Evolutionary conservation across 1,140 invertebrate genomes (phyloP).

Genomic region (Lepidurus packardi): DNA sequence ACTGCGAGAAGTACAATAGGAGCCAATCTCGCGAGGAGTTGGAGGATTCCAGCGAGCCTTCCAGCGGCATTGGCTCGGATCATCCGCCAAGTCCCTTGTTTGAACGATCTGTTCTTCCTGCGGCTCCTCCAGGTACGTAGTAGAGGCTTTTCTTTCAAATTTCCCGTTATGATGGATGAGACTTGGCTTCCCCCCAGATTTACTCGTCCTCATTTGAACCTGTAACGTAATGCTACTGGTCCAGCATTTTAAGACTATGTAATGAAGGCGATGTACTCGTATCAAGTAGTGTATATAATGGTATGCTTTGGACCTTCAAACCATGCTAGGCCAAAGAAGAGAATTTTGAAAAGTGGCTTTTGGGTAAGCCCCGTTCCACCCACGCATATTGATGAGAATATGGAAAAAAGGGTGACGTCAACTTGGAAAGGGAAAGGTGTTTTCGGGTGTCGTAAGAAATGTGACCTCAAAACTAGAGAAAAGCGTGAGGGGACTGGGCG

Average conservation of each 20-base stretch:
- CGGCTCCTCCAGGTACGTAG: slow-evolving; percentile 32
- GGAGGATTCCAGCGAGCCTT: slow-evolving; percentile 45
- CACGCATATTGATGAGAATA: slow-evolving; percentile 1
- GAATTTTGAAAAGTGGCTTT: background rate
- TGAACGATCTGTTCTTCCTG: slow-evolving; percentile 21
- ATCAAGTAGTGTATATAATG: too few species aligned
- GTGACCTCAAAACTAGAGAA: background rate
- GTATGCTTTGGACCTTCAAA: too few species aligned
- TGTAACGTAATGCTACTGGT: too few species aligned
- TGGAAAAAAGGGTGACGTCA: slow-evolving; percentile 2
- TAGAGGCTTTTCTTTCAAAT: slow-evolving; percentile 35
- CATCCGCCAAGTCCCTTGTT: slow-evolving; percentile 64
- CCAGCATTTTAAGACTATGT: too few species aligned
- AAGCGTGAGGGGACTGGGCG: background rate
- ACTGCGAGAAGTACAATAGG: background rate
- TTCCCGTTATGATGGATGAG: slow-evolving; percentile 24
- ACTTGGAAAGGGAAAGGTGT: background rate
- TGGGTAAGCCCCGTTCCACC: background rate
- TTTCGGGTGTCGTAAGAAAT: background rate
- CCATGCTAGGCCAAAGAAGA: background rate
- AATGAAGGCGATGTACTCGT: too few species aligned
- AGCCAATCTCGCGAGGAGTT: background rate
- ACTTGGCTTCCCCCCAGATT: background rate
- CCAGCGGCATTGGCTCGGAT: slow-evolving; percentile 77
- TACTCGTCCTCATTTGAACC: too few species aligned